Evolutionary conservation across 2,888 invertebrate species (phyloP), one percentile per base, ranked within the genome.

Genomic region (Oegoconia quadripuncta): DNA sequence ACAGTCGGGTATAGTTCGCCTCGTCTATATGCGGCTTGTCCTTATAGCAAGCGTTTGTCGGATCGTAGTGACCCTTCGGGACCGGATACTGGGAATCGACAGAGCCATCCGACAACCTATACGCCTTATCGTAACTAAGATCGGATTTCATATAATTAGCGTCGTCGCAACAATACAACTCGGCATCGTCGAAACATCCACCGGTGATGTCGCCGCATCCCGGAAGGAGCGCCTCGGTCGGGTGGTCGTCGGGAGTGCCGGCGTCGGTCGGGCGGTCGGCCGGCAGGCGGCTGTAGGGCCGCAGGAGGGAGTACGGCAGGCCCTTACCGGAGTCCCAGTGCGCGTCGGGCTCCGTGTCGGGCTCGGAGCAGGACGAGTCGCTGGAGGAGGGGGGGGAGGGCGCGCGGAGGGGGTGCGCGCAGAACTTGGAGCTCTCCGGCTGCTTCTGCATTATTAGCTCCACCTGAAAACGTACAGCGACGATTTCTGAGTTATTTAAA

Each of bases 241-340:
- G 28, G 28, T 3, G 13, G 7, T 14, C n/a, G 13, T 14, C 14
- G 30, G n/a, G 18, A 12, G 13, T 12, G 12, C 20, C 1, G 32
- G 17, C 11, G 14, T 14, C 29, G 32, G 34, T n/a, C 26, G 6
- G 4, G 37, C n/a, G 11, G 14, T 13, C 8, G n/a, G 23, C 1
- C 13, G 29, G 16, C 16, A 17, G 16, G 13, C 34, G 27, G 41
- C 13, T 13, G 13, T 16, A 15, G 15, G 17, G 34, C 13, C 20
- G n/a, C n/a, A n/a, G n/a, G n/a, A n/a, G n/a, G n/a, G n/a, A n/a
- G n/a, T n/a, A n/a, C n/a, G 30, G 22, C 40, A 31, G 29, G 22
- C 40, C 87, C 93, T 92, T 90, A 93, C 93, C 93, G 69, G 93
- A 93, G 87, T 93, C 93, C 93, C 93, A 93, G 74, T 90, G 90